Percentiles rank a stretch among this genome's conserved stretches.
These are phyloP conservation scores for Cancer borealis DNA, from an alignment of 2,888 invertebrate species.

Conservation along the genomic window DNA sequence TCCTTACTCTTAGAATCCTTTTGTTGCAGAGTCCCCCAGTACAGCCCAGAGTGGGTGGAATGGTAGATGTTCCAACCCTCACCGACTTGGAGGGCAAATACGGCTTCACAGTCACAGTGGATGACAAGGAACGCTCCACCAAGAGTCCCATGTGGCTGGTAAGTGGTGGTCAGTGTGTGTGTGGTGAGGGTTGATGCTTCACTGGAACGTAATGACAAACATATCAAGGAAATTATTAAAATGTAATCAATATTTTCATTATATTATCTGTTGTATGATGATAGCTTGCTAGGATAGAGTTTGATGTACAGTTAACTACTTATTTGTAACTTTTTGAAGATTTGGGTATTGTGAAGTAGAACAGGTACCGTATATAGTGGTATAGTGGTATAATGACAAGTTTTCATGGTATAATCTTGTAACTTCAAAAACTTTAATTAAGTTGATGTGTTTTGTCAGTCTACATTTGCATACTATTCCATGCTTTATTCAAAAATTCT, in stretches of 20 bases:
- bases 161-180: conserved; percentile 7
- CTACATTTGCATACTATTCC: no score
- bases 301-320: not conserved
- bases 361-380: no score
- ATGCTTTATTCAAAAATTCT: not conserved
- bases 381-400: no score
- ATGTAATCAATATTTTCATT: not conserved
- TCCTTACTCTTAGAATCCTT: not conserved
- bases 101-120: conserved; percentile 67
- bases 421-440: no score
- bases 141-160: conserved; percentile 77
- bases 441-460: no score
- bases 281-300: not conserved
- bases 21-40: not conserved
- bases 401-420: no score
- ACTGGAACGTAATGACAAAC: not conserved
- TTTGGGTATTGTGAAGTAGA: no score
- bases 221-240: not conserved
- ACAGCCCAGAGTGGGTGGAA: not conserved
- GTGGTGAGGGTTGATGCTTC: not conserved
- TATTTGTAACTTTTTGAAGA: not conserved
- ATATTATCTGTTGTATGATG: not conserved
- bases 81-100: conserved; percentile 66
- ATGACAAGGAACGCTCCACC: conserved; percentile 73
- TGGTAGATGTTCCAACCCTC: conserved; percentile 71